These are phyloP conservation scores for Australoheros facetus DNA, from an alignment of 2,797 vertebrate genomes.

Conservation along the genomic window DNA sequence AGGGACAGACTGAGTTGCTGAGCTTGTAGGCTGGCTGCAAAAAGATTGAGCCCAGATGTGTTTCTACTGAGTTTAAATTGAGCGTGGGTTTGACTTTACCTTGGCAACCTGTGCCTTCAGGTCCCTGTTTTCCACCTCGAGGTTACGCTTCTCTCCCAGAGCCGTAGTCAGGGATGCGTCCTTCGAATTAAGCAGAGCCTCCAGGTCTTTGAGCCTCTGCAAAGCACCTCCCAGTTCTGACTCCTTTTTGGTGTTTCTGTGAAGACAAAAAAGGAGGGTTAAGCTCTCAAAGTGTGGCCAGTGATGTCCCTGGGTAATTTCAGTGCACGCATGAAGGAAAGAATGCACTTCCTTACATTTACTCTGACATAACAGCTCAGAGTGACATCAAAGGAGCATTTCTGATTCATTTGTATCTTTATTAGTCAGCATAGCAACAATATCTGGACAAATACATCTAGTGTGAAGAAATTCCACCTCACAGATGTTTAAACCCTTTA, in stretches of 20 bases:
- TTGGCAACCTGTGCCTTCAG: slow-evolving; percentile 90
- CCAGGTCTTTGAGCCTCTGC: slow-evolving; percentile 91
- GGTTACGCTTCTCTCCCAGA: slow-evolving; percentile 90
- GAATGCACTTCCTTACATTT: not conserved
- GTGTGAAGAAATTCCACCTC: too few species aligned
- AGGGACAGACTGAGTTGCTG: not conserved
- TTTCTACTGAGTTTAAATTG: slow-evolving; percentile 15
- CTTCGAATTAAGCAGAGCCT: slow-evolving; percentile 95
- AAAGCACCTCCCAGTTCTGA: slow-evolving; percentile 85
- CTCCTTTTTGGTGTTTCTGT: slow-evolving; percentile 94
- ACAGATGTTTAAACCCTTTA: not conserved
- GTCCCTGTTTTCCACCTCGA: slow-evolving; percentile 89
- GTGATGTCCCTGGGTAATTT: not conserved
- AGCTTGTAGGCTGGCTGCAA: not conserved
- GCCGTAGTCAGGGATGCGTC: slow-evolving; percentile 91
- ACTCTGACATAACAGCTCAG: not conserved
- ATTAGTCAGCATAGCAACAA: not conserved
- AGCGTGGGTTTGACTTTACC: slow-evolving; percentile 74
- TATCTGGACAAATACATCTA: not conserved
- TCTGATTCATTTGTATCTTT: not conserved
- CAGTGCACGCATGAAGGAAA: accelerated
- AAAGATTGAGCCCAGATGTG: slow-evolving; percentile 51
- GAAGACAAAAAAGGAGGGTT: not conserved
- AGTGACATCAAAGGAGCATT: not conserved
- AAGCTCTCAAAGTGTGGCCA: not conserved